These are phyloP conservation scores for Cotesia congregata DNA, from an alignment of 2,888 invertebrate species.

Conservation along the genomic window DNA sequence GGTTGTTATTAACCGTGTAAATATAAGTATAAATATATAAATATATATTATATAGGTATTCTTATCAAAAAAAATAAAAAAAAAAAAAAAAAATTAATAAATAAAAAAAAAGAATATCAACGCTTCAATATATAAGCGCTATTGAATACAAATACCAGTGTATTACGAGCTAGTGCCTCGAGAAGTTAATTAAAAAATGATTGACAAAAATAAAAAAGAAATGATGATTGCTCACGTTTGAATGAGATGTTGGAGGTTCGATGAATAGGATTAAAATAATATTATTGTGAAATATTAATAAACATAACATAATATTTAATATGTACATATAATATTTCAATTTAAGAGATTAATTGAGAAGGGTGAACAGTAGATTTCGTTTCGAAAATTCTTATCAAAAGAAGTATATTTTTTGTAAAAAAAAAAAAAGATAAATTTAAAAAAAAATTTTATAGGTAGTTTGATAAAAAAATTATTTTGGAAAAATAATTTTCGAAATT, in stretches of 20 bases:
- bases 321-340: constrained; percentile 60
- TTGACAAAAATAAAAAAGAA: constrained; percentile 22
- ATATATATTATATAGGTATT: neutral
- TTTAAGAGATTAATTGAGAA: constrained; percentile 57
- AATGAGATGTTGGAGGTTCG: neutral
- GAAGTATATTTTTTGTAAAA: constrained; percentile 13
- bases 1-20: constrained; percentile 6
- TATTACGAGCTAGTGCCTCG: constrained; percentile 33
- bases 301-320: constrained; percentile 45
- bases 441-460: constrained; percentile 4
- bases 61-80: neutral
- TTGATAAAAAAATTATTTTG: neutral
- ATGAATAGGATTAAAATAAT: constrained; percentile 1
- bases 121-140: neutral
- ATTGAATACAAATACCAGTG: neutral
- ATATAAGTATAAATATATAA: neutral
- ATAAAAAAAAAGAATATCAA: neutral
- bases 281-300: neutral
- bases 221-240: constrained; percentile 10
- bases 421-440: constrained; percentile 25
- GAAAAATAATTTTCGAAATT: neutral
- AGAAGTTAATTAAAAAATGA: constrained; percentile 15
- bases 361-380: constrained; percentile 56
- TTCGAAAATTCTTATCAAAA: constrained; percentile 47
- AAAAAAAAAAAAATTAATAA: constrained; percentile 2